Conservation (phyloP, 2,888 invertebrate genomes). For the Tachina grossa region DNA sequence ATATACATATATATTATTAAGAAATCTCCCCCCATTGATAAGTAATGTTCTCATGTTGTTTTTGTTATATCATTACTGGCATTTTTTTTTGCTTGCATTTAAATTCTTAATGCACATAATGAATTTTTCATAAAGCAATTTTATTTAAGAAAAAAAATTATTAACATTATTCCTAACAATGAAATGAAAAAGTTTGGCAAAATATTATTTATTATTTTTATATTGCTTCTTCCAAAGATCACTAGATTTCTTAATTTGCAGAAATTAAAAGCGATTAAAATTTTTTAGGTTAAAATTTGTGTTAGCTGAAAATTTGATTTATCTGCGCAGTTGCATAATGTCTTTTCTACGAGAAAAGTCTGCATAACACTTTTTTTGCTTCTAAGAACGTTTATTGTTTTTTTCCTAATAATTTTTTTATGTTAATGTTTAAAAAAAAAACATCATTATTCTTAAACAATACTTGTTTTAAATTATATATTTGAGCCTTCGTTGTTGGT, state of each 20-base stretch:
- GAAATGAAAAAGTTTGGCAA: too few relatives aligned
- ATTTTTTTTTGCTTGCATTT: background rate
- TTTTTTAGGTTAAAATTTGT: too few relatives aligned
- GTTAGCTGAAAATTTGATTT: too few relatives aligned
- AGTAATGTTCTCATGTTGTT: background rate
- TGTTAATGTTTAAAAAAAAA: background rate
- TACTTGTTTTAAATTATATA: background rate
- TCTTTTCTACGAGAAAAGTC: too few relatives aligned
- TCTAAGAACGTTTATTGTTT: background rate
- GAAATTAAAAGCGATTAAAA: too few relatives aligned
- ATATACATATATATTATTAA: background rate
- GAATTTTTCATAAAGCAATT: background rate
- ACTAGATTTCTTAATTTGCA: too few relatives aligned
- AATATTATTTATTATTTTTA: too few relatives aligned
- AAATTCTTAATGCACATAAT: background rate
- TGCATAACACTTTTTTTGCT: background rate
- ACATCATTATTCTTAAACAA: slow-evolving; percentile 34
- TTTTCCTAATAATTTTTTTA: background rate
- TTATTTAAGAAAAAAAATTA: background rate
- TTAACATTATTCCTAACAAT: too few relatives aligned
- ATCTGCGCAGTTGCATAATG: too few relatives aligned
- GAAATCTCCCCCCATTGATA: background rate
- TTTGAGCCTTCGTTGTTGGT: slow-evolving; percentile 18
- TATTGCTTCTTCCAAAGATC: too few relatives aligned
- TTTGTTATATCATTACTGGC: slow-evolving; percentile 12